Base-by-base conservation (phyloP, 2,113 vertebrate species). In the Sinocyclocheilus rhinocerous region DNA sequence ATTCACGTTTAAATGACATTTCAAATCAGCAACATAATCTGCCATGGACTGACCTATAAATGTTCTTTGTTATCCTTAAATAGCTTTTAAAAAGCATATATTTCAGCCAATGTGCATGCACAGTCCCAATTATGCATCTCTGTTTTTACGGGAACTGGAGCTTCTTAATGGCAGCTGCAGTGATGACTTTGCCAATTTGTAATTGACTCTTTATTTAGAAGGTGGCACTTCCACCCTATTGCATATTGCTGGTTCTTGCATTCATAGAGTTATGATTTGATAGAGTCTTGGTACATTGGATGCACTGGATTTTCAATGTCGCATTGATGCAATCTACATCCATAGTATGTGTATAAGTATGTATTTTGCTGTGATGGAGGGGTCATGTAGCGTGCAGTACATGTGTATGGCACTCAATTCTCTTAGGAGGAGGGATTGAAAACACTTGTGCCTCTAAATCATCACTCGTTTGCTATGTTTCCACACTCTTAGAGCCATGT, bases 401-500 rank as follows among this genome's bases (percentile, higher is more conserved):
- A 11, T 65, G 13, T 65, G 50, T 57, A 20, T 15, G 6, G 33
- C n/a, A 6, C 20, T 79, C 55, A 61, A 2, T 79, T 61, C 55
- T 45, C 59, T 65, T 63, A 81, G n/a, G 22, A 65, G 61, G 39
- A 69, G 45, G 24, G 8, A 82, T 36, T 52, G 18, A 33, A 52
- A 69, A 77, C 79, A 81, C 79, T 81, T 81, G 59, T 81, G 79
- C n/a, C 39, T 81, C 42, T 81, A 26, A 65, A 81, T 67, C 79
- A 81, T 0, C 42, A 1, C 39, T 67, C 45, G 39, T 67, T 81
- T 81, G 33, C 20, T 9, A 39, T 48, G 42, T 69, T 69, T 82
- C 45, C 63, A 69, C 18, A 20, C 42, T 6, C n/a, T 82, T 24
- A 52, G 22, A 69, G 61, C 22, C 57, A 45, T 63, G 33, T 48